A percentile compares a stretch with the other conserved stretches of the same genome.
Conservation (phyloP, 2,113 vertebrate species). For the Serinus canaria region DNA sequence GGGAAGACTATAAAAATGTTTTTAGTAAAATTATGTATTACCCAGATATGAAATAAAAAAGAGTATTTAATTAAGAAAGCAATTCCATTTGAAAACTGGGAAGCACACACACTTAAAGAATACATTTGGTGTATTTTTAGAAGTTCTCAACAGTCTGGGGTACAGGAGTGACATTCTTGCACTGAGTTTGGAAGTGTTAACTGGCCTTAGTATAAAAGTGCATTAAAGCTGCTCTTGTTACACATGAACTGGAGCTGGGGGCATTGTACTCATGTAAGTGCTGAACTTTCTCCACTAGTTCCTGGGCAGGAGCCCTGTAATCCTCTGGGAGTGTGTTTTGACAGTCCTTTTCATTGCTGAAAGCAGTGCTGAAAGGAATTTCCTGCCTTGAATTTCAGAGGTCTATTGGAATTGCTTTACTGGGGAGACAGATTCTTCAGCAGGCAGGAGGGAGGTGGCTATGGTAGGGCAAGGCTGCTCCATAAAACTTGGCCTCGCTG, state of each 20-base stretch:
- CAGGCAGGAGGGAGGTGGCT: neutral
- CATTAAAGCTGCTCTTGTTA: neutral
- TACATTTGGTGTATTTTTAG: neutral
- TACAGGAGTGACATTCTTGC: neutral
- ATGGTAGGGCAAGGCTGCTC: neutral
- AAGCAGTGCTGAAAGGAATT: slow-evolving; percentile 64
- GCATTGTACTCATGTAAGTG: neutral
- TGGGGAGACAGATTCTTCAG: neutral
- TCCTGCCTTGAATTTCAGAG: slow-evolving; percentile 58
- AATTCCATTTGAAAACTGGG: neutral
- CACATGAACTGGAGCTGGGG: neutral
- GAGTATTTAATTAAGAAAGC: neutral
- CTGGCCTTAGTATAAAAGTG: neutral
- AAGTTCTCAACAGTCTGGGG: neutral
- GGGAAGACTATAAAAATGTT: neutral
- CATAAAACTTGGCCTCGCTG: neutral
- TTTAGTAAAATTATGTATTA: neutral
- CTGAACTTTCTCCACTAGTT: neutral
- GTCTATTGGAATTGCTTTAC: slow-evolving; percentile 30
- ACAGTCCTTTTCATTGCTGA: slow-evolving; percentile 42
- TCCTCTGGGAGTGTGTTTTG: slow-evolving; percentile 51
- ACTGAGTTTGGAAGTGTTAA: slow-evolving; percentile 6
- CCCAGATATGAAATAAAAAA: neutral
- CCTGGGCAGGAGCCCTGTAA: slow-evolving; percentile 17
- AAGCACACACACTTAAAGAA: neutral